Conservation (phyloP, 2,797 vertebrate genomes). For the Iguana delicatissima region DNA sequence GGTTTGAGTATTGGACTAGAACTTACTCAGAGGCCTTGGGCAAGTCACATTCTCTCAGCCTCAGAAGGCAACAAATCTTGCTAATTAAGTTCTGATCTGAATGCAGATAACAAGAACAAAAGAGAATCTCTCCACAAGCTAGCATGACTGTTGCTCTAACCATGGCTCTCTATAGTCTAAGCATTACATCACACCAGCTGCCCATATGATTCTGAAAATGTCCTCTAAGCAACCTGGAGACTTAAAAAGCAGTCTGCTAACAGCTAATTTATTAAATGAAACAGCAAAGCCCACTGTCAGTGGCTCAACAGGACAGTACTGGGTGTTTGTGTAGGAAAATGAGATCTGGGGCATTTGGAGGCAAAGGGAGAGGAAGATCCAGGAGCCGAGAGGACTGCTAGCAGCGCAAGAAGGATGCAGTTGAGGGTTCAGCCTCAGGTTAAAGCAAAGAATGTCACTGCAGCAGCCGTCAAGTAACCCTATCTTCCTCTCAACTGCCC, state of each 20-base stretch:
- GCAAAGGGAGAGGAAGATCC: background rate
- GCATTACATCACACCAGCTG: background rate
- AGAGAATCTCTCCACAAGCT: too few relatives aligned
- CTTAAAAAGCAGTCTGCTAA: background rate
- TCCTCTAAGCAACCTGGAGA: background rate
- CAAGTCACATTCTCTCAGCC: too few relatives aligned
- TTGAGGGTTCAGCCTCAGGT: conserved; percentile 9
- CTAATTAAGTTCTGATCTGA: too few relatives aligned
- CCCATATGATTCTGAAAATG: background rate
- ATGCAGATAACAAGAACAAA: too few relatives aligned
- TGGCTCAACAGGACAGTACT: background rate
- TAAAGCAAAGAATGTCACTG: conserved; percentile 24
- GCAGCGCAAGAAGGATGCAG: background rate
- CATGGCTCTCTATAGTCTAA: too few relatives aligned
- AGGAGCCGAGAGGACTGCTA: background rate
- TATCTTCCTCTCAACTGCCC: conserved; percentile 76
- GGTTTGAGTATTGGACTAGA: too few relatives aligned
- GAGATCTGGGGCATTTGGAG: background rate
- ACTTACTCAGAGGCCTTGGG: too few relatives aligned
- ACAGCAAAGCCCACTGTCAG: background rate
- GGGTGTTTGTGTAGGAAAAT: background rate
- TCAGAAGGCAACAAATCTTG: too few relatives aligned
- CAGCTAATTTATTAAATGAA: background rate
- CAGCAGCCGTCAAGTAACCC: conserved; percentile 70
- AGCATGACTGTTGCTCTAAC: too few relatives aligned